Conservation (phyloP, 2,113 vertebrate species). For the Toxotes jaculatrix region DNA sequence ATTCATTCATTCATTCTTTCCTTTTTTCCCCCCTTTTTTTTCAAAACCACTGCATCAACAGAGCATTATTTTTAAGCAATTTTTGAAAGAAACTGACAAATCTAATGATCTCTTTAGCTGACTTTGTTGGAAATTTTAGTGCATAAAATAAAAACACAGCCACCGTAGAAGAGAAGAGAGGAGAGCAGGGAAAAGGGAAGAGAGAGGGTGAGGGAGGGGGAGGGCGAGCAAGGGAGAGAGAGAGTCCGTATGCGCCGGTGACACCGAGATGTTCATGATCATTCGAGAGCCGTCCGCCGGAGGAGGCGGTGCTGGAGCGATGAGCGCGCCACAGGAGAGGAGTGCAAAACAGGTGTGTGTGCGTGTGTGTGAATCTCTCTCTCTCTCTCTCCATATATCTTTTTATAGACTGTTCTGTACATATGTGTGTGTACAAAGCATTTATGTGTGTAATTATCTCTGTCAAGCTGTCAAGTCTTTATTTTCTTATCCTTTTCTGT, state of each 20-base stretch:
- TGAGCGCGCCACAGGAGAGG: conserved; percentile 73
- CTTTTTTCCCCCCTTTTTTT: background rate
- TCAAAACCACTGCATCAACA: background rate
- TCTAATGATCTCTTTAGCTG: background rate
- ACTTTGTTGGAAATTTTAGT: conserved; percentile 20
- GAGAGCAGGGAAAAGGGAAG: conserved; percentile 16
- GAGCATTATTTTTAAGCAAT: background rate
- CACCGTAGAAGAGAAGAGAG: conserved; percentile 14
- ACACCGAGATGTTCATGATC: conserved; percentile 85
- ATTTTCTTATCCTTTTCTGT: background rate
- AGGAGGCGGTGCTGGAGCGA: conserved; percentile 60
- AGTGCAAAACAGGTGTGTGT: conserved; percentile 84
- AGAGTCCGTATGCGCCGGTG: conserved; percentile 53
- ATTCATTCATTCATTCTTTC: background rate
- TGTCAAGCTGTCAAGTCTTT: background rate
- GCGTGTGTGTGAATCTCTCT: background rate
- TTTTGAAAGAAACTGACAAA: background rate
- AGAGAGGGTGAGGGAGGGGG: conserved; percentile 59
- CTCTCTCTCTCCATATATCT: background rate
- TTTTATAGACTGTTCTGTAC: background rate
- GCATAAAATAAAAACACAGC: background rate
- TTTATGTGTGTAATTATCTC: background rate
- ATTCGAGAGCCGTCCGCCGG: conserved; percentile 80
- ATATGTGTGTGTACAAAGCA: background rate
- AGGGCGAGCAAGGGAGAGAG: conserved; percentile 36